A percentile compares a stretch with the other conserved stretches of the same genome.
phyloP scores from a whole-genome alignment of 2,888 invertebrate genomes.

The Athrips mouffetella region DNA sequence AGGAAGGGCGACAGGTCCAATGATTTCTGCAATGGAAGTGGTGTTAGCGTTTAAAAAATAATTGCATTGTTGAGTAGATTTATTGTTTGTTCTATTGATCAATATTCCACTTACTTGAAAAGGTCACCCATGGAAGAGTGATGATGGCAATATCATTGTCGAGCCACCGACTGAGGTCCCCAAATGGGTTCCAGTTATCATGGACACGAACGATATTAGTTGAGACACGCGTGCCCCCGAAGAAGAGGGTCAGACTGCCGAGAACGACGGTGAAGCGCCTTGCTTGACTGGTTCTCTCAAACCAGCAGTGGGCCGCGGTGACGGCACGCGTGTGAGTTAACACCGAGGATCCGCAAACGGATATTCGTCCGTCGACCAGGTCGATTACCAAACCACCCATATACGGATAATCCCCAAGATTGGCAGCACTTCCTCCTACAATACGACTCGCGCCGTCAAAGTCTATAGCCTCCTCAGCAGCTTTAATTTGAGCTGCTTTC shows the following conservation, averaged over 20 bases:
- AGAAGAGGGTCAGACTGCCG: neutral
- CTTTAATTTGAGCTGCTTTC: neutral
- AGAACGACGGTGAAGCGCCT: neutral
- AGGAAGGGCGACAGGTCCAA: slow-evolving; percentile 40
- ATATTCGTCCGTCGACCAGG: neutral
- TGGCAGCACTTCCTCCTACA: neutral
- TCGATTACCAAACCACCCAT: neutral
- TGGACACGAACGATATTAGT: neutral
- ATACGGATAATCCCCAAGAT: neutral
- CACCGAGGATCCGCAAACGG: neutral
- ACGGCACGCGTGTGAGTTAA: neutral
- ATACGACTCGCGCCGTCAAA: neutral
- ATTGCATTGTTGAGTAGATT: no score
- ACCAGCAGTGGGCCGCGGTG: neutral
- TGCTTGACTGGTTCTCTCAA: neutral
- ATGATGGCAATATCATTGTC: slow-evolving; percentile 23
- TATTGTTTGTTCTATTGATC: neutral
- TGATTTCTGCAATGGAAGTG: slow-evolving; percentile 30
- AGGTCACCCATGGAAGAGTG: slow-evolving; percentile 9
- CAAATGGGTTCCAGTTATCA: neutral
- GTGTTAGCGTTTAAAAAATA: no score
- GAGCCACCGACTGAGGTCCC: neutral
- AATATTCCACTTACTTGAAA: neutral
- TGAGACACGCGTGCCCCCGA: neutral
- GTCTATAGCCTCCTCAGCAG: neutral